These are phyloP conservation scores for Colistium nudipinnis DNA, from an alignment of 2,113 vertebrate species.

Conservation along the genomic window DNA sequence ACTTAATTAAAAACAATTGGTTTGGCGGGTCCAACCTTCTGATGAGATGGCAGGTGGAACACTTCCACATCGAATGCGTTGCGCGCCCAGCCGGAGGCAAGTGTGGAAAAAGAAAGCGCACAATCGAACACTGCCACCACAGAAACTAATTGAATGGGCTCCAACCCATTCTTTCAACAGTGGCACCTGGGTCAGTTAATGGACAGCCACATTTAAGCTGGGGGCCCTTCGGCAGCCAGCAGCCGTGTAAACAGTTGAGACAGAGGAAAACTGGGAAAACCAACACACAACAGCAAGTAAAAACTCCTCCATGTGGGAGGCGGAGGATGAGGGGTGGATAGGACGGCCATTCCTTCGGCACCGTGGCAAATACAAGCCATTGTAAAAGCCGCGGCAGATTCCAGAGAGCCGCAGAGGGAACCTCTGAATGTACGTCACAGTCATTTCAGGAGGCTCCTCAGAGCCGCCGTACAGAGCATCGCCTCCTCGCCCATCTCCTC, in stretches of 20 bases:
- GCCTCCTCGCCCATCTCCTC: constrained; percentile 25
- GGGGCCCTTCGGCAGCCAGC: constrained; percentile 47
- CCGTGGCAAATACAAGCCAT: constrained; percentile 97
- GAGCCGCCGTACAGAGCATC: constrained; percentile 50
- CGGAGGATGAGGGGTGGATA: constrained; percentile 21
- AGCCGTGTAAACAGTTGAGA: constrained; percentile 36
- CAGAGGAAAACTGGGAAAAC: constrained; percentile 42
- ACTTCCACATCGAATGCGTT: constrained; percentile 11
- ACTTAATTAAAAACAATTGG: constrained; percentile 43
- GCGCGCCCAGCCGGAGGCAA: constrained; percentile 26
- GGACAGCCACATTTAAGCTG: background rate
- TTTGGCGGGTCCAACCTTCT: constrained; percentile 17
- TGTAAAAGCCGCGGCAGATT: constrained; percentile 94
- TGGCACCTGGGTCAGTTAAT: background rate
- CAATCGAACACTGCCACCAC: constrained; percentile 3
- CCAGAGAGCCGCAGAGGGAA: constrained; percentile 81
- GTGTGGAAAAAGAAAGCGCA: constrained; percentile 26
- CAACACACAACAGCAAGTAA: constrained; percentile 42
- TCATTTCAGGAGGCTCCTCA: constrained; percentile 48
- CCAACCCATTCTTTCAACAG: constrained; percentile 61
- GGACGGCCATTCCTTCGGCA: constrained; percentile 51
- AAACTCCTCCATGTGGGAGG: constrained; percentile 36
- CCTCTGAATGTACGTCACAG: constrained; percentile 63
- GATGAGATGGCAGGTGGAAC: constrained; percentile 6
- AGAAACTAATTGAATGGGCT: constrained; percentile 59